Base-by-base conservation (phyloP, 1,140 invertebrate species). In the Drosophila orosa region DNA sequence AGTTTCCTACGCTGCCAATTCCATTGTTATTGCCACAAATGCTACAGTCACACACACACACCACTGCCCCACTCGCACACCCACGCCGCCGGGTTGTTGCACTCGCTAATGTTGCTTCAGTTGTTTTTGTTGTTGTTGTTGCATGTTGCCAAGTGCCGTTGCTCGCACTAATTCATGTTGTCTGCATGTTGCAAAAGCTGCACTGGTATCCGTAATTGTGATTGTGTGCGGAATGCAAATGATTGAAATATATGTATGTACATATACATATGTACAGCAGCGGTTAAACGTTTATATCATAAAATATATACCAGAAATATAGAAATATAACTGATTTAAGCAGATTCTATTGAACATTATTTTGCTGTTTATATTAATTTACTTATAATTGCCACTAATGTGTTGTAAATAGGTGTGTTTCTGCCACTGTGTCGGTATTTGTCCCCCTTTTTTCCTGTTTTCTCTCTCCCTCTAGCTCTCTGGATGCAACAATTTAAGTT, bases 111-210 rank as follows among this genome's bases (percentile, higher is more conserved):
- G 37, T 33, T 45, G 55, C 45, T 13, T 44, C 40, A 31, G 44
- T 66, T n/a, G n/a, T n/a, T n/a, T 35, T 25, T 55, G 57, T 39
- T 59, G 47, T 58, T 59, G 58, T 59, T 59, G 48, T 59, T 61
- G 55, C 50, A 66, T 75, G 80, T 75, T 79, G 77, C 69, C 80
- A 79, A 79, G 80, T 83, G 80, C 82, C 81, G 82, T 81, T 85
- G 78, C 57, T 58, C 58, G 81, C 74, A 78, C 78, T 86, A 78
- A 81, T 81, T 85, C 66, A 66, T 78, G 74, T 77, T 73, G 75
- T 65, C 77, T 78, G 24, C 45, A 48, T 27, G 59, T 71, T 81
- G 48, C 61, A 76, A 54, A 80, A 45, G 29, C 35, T 66, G 37
- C 63, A 37, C 22, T n/a, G 17, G 40, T 42, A 24, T 59, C 13